Percentiles rank a stretch among this genome's conserved stretches.
These are phyloP conservation scores for Cryptosula pallasiana DNA, from an alignment of 2,888 invertebrate genomes.

Conservation along the genomic window DNA sequence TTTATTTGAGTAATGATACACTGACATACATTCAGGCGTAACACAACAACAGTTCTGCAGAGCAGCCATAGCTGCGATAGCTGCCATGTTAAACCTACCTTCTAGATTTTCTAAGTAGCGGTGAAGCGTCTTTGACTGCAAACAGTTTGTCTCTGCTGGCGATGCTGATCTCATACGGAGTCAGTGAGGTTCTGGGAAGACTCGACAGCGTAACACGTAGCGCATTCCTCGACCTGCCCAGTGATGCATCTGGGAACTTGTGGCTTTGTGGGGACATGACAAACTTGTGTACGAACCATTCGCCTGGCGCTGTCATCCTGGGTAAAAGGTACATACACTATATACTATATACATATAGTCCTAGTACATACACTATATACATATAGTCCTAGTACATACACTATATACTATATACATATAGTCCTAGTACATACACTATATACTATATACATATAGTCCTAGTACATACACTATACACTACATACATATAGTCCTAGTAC, in stretches of 20 bases:
- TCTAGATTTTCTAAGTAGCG: constrained; percentile 7
- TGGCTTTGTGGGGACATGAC: constrained; percentile 44
- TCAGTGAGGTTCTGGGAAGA: constrained; percentile 13
- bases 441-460: too few relatives aligned
- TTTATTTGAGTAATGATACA: too few relatives aligned
- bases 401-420: too few relatives aligned
- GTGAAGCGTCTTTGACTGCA: constrained; percentile 24
- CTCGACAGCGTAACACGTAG: constrained; percentile 19
- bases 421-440: too few relatives aligned
- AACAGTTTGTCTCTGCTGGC: constrained; percentile 27
- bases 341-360: too few relatives aligned
- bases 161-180: constrained; percentile 21
- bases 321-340: too few relatives aligned
- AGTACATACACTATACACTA: too few relatives aligned
- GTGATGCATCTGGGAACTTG: constrained; percentile 56
- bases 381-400: too few relatives aligned
- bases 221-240: constrained; percentile 58
- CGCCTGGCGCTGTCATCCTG: constrained; percentile 64
- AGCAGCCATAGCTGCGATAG: not conserved
- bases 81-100: too few relatives aligned
- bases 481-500: too few relatives aligned
- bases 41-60: constrained; percentile 25
- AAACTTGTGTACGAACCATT: constrained; percentile 60
- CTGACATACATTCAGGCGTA: too few relatives aligned
- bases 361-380: too few relatives aligned